Evolutionary conservation across 2,113 vertebrate genomes (phyloP).

Genomic region (Antennarius striatus): DNA sequence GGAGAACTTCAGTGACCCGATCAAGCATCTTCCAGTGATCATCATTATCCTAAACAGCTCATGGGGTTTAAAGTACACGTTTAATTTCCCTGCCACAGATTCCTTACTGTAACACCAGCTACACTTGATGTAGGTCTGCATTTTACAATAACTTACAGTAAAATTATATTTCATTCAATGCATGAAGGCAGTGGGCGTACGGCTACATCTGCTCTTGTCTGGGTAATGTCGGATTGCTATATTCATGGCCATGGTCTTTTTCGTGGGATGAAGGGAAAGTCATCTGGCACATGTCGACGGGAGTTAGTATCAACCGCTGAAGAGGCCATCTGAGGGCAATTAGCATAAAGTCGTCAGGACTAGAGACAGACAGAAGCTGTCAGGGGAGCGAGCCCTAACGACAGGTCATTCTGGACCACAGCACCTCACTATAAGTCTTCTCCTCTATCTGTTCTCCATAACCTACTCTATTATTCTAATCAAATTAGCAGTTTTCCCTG

Average conservation of each 20-base stretch:
- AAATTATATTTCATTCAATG: slow-evolving; percentile 42
- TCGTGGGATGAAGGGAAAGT: slow-evolving; percentile 26
- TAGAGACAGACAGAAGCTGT: slow-evolving; percentile 78
- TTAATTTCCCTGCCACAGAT: too few relatives aligned
- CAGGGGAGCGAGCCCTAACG: slow-evolving; percentile 80
- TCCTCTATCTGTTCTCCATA: slow-evolving; percentile 19
- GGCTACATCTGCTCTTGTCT: slow-evolving; percentile 52
- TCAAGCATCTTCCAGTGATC: too few relatives aligned
- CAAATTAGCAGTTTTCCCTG: background rate
- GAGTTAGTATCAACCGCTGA: slow-evolving; percentile 57
- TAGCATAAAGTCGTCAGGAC: slow-evolving; percentile 61
- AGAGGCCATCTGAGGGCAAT: slow-evolving; percentile 60
- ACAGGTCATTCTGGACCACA: slow-evolving; percentile 79
- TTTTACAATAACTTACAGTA: too few relatives aligned
- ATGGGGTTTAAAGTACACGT: too few relatives aligned
- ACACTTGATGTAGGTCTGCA: slow-evolving; percentile 4
- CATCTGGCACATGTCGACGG: slow-evolving; percentile 40
- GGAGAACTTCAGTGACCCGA: too few relatives aligned
- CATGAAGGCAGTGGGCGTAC: slow-evolving; percentile 52
- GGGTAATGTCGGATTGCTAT: slow-evolving; percentile 33
- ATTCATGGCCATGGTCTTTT: slow-evolving; percentile 43
- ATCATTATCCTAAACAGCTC: too few relatives aligned
- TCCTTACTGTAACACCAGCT: too few relatives aligned
- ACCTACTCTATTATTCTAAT: background rate
- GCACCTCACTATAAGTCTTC: slow-evolving; percentile 83